A percentile compares a stretch with the other conserved stretches of the same genome.
phyloP scores from a whole-genome alignment of 2,113 vertebrate genomes.

The Apteryx mantelli region DNA sequence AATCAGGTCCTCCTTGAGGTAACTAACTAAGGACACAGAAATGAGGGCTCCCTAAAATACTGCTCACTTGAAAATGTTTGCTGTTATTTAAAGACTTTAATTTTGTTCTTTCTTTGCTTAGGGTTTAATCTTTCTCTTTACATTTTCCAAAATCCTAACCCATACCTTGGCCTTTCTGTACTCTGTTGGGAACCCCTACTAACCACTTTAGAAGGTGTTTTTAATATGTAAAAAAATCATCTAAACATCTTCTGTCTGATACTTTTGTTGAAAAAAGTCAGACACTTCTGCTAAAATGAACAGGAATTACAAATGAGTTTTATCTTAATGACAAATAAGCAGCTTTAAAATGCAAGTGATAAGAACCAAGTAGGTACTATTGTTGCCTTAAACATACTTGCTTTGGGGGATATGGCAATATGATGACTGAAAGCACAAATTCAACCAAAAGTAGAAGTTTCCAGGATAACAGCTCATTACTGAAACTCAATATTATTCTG shows the following conservation, averaged over 20 bases:
- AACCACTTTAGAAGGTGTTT: background rate
- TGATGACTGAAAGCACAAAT: background rate
- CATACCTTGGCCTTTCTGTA: background rate
- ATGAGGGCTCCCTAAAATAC: background rate
- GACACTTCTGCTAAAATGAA: background rate
- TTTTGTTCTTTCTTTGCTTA: background rate
- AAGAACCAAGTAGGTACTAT: background rate
- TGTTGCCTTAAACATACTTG: background rate
- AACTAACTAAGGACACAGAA: background rate
- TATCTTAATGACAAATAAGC: background rate
- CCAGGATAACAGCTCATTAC: background rate
- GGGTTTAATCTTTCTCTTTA: background rate
- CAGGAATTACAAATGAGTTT: background rate
- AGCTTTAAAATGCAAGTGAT: background rate
- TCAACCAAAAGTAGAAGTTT: background rate
- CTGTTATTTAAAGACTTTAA: background rate
- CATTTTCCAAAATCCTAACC: background rate
- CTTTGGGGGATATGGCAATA: background rate
- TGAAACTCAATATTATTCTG: background rate
- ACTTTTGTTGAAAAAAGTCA: background rate
- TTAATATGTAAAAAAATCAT: background rate
- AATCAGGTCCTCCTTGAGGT: background rate
- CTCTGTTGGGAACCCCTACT: background rate
- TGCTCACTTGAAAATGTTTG: background rate
- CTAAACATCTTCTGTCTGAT: background rate